Evolutionary conservation across 2,113 vertebrate species (phyloP).

Genomic region (Pseudorhombus dupliciocellatus): DNA sequence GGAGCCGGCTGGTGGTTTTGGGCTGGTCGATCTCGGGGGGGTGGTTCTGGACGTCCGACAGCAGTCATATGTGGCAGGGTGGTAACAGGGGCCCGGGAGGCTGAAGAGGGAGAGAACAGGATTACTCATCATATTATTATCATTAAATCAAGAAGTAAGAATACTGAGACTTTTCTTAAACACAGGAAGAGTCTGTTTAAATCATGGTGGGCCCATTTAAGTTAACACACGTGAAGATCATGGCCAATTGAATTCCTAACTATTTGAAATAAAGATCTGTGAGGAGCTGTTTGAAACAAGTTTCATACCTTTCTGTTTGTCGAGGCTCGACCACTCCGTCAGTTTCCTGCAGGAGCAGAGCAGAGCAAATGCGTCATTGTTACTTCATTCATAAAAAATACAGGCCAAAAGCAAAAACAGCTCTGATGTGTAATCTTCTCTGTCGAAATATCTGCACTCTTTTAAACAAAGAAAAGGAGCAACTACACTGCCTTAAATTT

Average conservation of each 20-base stretch:
- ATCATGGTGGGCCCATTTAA: no score
- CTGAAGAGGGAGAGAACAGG: constrained; percentile 24
- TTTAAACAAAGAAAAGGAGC: no score
- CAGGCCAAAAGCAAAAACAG: background rate
- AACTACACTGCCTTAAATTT: background rate
- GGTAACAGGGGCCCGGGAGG: constrained; percentile 49
- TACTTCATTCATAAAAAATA: background rate
- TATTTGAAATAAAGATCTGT: background rate
- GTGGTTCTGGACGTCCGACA: constrained; percentile 39
- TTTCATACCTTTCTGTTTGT: constrained; percentile 62
- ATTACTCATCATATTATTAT: no score
- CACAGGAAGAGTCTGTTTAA: no score
- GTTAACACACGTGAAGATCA: no score
- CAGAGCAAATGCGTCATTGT: background rate
- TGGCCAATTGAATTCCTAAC: no score
- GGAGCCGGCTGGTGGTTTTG: constrained; percentile 46
- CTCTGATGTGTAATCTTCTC: background rate
- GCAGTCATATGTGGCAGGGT: constrained; percentile 71
- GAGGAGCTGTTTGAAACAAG: background rate
- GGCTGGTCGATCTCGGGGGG: constrained; percentile 62
- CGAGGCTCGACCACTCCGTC: constrained; percentile 53
- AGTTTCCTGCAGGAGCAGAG: constrained; percentile 54
- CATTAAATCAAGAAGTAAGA: no score
- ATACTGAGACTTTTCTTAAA: no score
- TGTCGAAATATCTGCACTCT: background rate